Conservation (phyloP, 2,888 invertebrate species). For the Nomada ferruginata region DNA sequence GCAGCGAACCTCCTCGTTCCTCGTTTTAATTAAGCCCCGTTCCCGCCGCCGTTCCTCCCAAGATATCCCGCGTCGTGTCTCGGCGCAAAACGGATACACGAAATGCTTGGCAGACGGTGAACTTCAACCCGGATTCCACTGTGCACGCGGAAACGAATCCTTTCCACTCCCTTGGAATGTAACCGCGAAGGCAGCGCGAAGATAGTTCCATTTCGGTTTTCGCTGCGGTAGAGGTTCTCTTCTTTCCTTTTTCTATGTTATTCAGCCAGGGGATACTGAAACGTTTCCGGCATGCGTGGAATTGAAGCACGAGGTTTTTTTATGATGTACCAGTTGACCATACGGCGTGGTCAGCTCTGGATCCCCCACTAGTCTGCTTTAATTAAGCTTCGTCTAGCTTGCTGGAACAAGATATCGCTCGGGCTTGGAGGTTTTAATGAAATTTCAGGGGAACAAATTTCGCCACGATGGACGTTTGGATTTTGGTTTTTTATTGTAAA, state of each 20-base stretch:
- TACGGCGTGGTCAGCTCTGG: conserved; percentile 34
- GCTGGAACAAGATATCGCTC: conserved; percentile 38
- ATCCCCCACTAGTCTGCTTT: conserved; percentile 39
- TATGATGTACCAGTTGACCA: conserved; percentile 33
- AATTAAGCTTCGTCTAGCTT: conserved; percentile 56
- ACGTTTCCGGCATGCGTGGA: conserved; percentile 35
- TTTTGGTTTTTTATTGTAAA: background rate
- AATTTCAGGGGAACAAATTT: conserved; percentile 41
- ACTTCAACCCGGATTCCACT: conserved; percentile 31
- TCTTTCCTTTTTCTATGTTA: background rate
- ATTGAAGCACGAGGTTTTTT: conserved; percentile 48
- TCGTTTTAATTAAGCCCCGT: conserved; percentile 82
- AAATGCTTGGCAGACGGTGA: conserved; percentile 24
- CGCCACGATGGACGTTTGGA: background rate
- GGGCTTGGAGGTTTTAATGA: conserved; percentile 38
- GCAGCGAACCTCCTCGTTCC: conserved; percentile 75
- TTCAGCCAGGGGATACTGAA: background rate
- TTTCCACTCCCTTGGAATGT: conserved; percentile 17
- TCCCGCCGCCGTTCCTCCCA: conserved; percentile 20
- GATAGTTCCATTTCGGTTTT: conserved; percentile 32
- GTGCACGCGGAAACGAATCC: conserved; percentile 48
- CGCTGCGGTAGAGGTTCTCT: background rate
- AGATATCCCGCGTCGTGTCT: conserved; percentile 49
- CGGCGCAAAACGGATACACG: conserved; percentile 28
- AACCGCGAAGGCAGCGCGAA: conserved; percentile 30